Conservation (phyloP, 2,113 vertebrate genomes). For the Oryzias woworae region DNA sequence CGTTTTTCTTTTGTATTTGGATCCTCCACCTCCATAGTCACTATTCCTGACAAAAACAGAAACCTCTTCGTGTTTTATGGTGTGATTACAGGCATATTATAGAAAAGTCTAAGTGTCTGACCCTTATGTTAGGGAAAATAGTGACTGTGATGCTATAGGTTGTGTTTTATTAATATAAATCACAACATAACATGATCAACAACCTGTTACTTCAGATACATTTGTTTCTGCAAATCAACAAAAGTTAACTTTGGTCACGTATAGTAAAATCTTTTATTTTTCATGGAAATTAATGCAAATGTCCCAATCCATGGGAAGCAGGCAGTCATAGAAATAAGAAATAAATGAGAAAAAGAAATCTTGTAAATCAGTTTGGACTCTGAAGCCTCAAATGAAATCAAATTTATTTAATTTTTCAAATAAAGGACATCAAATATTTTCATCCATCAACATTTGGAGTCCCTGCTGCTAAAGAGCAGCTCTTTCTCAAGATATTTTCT, state of each 20-base stretch:
- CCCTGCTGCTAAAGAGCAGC: no score
- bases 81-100: not conserved
- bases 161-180: no score
- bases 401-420: no score
- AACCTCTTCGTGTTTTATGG: not conserved
- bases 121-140: not conserved
- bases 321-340: not conserved
- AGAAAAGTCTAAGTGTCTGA: not conserved
- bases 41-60: constrained; percentile 7
- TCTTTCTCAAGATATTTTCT: no score
- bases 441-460: no score
- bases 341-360: not conserved
- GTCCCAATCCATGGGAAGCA: not conserved
- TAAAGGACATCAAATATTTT: no score
- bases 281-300: not conserved
- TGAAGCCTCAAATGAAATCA: no score
- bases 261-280: not conserved
- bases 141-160: not conserved
- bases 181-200: no score
- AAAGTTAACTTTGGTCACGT: not conserved
- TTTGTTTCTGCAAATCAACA: not conserved
- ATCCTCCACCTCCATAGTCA: no score
- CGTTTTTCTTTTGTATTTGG: no score
- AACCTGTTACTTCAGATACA: not conserved
- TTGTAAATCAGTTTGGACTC: no score